Evolutionary conservation across 2,113 vertebrate genomes (phyloP), one percentile per base, ranked within the genome.

Genomic region (Cisticola juncidis): DNA sequence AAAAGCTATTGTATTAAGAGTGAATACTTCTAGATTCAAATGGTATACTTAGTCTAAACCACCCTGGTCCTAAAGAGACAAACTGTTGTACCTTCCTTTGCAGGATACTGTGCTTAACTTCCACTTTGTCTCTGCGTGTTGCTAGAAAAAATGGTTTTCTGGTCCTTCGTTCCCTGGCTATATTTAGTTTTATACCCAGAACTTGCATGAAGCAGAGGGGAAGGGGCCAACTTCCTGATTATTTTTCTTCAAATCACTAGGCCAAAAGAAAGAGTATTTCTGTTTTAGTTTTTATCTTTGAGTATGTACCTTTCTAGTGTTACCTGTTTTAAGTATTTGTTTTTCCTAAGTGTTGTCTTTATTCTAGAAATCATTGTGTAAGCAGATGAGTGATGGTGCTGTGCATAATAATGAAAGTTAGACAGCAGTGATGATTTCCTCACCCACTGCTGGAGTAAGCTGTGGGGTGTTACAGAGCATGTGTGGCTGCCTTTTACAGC

Each of bases 141-240:
- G 45, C 64, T 96, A 51, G 85, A 92, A 96, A 97, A 97, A 97
- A 88, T 44, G 50, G 36, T 89, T 96, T 97, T 91, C 81, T 97
- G 84, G 88, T 92, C 74, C 31, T 94, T 91, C 48, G 10, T 90
- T 83, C 60, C 33, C 47, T 35, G 17, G 11, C 42, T 93, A 45
- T 96, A 86, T 86, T 96, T 95, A 94, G 88, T 89, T 95, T 88
- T 92, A 76, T 83, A 74, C 40, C 57, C 72, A 71, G 76, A 92
- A 38, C 72, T 95, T 95, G 73, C 71, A 70, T 26, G 33, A 95
- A 71, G 60, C 29, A 40, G 38, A 61, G 65, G 70, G 22, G 40
- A 62, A 38, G 9, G 23, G 9, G 2, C 31, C 16, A 1, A 33
- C 35, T 92, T 96, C 66, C 79, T 48, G 36, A 33, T 88, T 57